Evolutionary conservation across 2,888 invertebrate genomes (phyloP), one percentile per base, ranked within the genome.

Genomic region (Megastigmus dorsalis): DNA sequence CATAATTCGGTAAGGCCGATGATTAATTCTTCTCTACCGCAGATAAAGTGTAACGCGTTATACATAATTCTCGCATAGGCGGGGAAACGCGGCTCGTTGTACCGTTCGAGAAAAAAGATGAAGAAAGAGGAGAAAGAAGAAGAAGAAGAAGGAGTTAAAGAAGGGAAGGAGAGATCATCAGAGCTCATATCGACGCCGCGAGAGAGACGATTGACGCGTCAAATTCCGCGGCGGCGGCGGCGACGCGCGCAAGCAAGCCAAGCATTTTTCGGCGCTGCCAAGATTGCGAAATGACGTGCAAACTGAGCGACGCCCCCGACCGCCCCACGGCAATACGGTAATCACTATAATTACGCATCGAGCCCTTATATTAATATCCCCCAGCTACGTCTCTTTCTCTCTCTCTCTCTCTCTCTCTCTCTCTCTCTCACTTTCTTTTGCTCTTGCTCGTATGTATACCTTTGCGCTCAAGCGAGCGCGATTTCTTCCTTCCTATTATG

Each of bases 331-430:
- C 87, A 87, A 85, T 88, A 84, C 86, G 85, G 84, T 86, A 88
- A 88, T 88, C 85, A 88, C 88, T 87, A 88, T 87, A 88, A 88
- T 87, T 88, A 87, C 85, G 86, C 83, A 86, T 87, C 86, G 85
- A 85, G 88, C 86, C 88, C 86, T 87, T 86, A 84, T 86, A 86
- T 88, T 88, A 87, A 87, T 88, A 87, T 86, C 85, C 86, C 84
- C 84, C 82, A 83, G 86, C 84, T 82, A 85, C 81, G 79, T 84
- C 82, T 82, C 79, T 83, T 83, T 82, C 79, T 80, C 78, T 78
- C 77, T 76, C 69, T 63, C 69, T 38, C 63, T 38, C 59, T 26
- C 74, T 72, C 79, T 81, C 77, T 79, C 79, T 75, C 63, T 60
- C 69, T 50, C 68, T 20, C 57, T 26, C 74, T 72, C 79, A 81